Evolutionary conservation across 2,797 vertebrate species (phyloP).

Genomic region (Setipinna tenuifilis): DNA sequence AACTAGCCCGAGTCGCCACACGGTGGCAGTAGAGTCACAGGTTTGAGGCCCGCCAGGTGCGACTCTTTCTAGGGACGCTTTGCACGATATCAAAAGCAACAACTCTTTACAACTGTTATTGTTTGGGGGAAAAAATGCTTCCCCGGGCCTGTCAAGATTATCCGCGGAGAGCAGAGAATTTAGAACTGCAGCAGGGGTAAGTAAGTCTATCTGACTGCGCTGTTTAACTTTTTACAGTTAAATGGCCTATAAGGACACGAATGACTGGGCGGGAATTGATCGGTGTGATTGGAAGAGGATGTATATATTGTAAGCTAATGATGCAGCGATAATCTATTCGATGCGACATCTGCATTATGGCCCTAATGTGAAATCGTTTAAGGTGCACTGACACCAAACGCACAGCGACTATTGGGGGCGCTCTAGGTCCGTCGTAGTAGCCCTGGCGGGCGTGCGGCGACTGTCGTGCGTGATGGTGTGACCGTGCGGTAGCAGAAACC

Average conservation of each 20-base stretch:
- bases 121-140: constrained; percentile 46
- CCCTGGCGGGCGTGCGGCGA: constrained; percentile 24
- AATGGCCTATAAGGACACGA: not conserved
- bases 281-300: not conserved
- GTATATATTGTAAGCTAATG: not conserved
- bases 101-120: constrained; percentile 49
- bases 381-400: constrained; percentile 38
- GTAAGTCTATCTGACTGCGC: not conserved
- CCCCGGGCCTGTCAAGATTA: constrained; percentile 40
- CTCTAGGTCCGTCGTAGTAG: constrained; percentile 42
- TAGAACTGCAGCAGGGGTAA: not conserved
- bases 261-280: not conserved
- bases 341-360: not conserved
- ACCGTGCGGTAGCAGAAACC: constrained; percentile 40
- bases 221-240: not conserved
- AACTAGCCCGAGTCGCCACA: constrained; percentile 47
- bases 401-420: constrained; percentile 45
- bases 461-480: constrained; percentile 35
- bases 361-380: constrained; percentile 43
- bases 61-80: constrained; percentile 51
- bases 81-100: constrained; percentile 58
- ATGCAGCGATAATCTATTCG: not conserved
- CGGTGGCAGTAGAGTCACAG: constrained; percentile 70
- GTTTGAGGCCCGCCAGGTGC: constrained; percentile 55
- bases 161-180: not conserved